phyloP scores from a whole-genome alignment of 2,888 invertebrate genomes.

The Megamerina dolium region DNA sequence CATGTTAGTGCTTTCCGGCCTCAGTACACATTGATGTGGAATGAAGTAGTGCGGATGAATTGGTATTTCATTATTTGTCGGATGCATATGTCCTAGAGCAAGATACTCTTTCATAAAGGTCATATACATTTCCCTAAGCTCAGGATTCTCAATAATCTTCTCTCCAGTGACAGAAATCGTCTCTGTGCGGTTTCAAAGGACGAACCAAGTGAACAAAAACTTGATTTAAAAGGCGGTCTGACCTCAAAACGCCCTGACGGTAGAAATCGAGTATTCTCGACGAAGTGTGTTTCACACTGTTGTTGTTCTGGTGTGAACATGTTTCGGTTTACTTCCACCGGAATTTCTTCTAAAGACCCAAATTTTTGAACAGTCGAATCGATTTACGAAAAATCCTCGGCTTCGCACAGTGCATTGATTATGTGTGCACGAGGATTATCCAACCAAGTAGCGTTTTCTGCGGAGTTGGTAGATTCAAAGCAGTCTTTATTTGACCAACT shows the following conservation, averaged over 20 bases:
- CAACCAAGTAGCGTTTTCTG: conserved; percentile 14
- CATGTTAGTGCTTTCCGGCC: conserved; percentile 2
- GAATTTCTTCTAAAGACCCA: conserved; percentile 15
- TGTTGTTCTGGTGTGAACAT: conserved; percentile 13
- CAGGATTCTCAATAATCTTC: not conserved
- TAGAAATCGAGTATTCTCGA: conserved; percentile 9
- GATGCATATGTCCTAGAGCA: conserved; percentile 15
- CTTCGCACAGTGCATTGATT: not conserved
- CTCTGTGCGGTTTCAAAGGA: conserved; percentile 16
- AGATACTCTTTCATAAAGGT: conserved; percentile 18
- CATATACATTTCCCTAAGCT: conserved; percentile 7
- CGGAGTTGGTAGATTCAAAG: conserved; percentile 8
- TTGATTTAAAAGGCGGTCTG: conserved; percentile 13
- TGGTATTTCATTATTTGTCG: conserved; percentile 4
- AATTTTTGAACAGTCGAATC: conserved; percentile 13
- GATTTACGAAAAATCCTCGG: conserved; percentile 3
- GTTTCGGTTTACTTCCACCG: conserved; percentile 6
- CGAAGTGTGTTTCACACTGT: conserved; percentile 13
- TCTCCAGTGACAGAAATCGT: conserved; percentile 17
- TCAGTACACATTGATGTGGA: conserved; percentile 7
- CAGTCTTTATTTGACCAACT: conserved; percentile 12
- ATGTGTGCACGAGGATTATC: not conserved
- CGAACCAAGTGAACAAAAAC: conserved; percentile 11
- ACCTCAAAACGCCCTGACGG: conserved; percentile 14
- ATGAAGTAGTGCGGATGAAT: conserved; percentile 12